Percentiles rank a stretch among this genome's conserved stretches.
phyloP scores from a whole-genome alignment of 2,113 vertebrate species.

The Noturus placidus region DNA sequence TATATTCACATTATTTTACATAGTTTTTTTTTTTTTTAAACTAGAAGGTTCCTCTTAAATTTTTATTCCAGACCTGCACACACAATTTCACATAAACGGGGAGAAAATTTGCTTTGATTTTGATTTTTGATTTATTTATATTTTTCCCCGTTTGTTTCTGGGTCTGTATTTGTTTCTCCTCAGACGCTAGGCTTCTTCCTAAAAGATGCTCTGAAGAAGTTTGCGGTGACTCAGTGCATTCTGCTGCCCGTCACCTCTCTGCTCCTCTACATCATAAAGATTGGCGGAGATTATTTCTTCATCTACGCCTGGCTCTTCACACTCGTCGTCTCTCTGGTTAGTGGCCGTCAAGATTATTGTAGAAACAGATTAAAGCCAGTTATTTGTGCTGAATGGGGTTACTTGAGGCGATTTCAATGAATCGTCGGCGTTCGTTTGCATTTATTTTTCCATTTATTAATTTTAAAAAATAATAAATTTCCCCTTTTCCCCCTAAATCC shows the following conservation, averaged over 20 bases:
- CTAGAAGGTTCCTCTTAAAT: neutral
- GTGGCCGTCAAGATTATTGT: slow-evolving; percentile 52
- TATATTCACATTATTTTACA: neutral
- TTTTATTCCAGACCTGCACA: neutral
- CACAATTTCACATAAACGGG: neutral
- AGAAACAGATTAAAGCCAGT: neutral
- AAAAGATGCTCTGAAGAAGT: slow-evolving; percentile 96
- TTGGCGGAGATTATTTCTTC: slow-evolving; percentile 98
- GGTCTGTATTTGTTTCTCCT: neutral
- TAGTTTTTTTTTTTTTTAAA: neutral
- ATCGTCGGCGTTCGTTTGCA: neutral
- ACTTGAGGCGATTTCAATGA: neutral
- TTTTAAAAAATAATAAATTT: too few relatives aligned
- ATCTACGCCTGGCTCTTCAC: slow-evolving; percentile 99
- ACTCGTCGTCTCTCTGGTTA: slow-evolving; percentile 90
- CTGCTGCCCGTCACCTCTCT: slow-evolving; percentile 93
- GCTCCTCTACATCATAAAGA: slow-evolving; percentile 97
- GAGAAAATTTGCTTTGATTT: too few relatives aligned
- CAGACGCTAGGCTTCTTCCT: slow-evolving; percentile 94
- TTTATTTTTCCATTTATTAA: neutral
- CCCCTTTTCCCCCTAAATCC: neutral
- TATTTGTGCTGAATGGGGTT: neutral
- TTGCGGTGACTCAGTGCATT: slow-evolving; percentile 94
- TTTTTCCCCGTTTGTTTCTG: too few relatives aligned
- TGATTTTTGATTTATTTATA: neutral